A percentile compares a stretch with the other conserved stretches of the same genome.
Evolutionary conservation across 2,113 vertebrate species (phyloP).

Genomic region (Osmerus mordax): DNA sequence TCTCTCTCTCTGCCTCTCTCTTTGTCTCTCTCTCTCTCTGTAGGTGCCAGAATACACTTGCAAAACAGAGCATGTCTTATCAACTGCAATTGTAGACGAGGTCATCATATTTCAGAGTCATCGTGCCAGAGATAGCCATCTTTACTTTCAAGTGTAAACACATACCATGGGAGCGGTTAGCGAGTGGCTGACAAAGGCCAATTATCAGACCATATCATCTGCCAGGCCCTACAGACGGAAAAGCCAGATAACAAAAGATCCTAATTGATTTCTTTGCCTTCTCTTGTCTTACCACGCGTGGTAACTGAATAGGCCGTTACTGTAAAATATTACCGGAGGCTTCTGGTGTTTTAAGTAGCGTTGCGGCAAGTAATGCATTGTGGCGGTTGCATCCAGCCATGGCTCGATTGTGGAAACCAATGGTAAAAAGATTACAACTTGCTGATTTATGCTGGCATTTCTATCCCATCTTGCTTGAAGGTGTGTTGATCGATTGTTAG

Average conservation of each 20-base stretch:
- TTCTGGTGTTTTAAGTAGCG: not conserved
- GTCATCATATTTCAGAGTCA: not conserved
- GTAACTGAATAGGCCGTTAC: constrained; percentile 23
- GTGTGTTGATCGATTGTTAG: no score
- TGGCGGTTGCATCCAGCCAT: not conserved
- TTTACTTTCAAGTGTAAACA: constrained; percentile 15
- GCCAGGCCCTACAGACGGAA: constrained; percentile 6
- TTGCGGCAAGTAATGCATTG: not conserved
- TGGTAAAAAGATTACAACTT: not conserved
- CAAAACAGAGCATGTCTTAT: not conserved
- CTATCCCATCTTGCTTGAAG: no score
- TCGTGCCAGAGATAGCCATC: constrained; percentile 6
- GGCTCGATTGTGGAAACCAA: not conserved
- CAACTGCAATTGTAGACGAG: not conserved
- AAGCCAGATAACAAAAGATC: constrained; percentile 8
- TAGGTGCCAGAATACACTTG: constrained; percentile 4
- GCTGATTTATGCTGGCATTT: no score
- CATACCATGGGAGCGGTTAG: not conserved
- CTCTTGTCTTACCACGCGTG: constrained; percentile 1
- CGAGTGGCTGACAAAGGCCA: constrained; percentile 3
- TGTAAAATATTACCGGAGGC: constrained; percentile 11
- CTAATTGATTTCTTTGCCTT: constrained; percentile 23
- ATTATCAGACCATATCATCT: constrained; percentile 11
- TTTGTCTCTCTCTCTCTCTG: not conserved
- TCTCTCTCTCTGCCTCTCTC: constrained; percentile 1